Conservation (phyloP, 2,113 vertebrate species). For the Oenanthe oenanthe region DNA sequence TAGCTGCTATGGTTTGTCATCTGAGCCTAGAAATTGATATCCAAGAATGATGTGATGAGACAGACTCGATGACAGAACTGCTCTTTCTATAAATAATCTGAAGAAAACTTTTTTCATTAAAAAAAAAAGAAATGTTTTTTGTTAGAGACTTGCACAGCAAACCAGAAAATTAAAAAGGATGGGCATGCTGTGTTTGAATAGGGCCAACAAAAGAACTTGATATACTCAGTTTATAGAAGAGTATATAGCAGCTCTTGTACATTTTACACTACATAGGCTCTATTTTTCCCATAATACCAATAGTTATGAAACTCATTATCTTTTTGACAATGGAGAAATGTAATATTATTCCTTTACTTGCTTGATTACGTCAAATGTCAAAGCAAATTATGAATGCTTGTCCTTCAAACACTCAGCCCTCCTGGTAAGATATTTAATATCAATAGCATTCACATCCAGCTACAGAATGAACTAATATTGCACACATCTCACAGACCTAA, state of each 20-base stretch:
- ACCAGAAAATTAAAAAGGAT: conserved; percentile 62
- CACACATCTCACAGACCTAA: background rate
- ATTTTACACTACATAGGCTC: background rate
- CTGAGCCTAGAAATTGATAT: conserved; percentile 69
- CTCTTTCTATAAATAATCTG: conserved; percentile 62
- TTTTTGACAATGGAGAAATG: conserved; percentile 40
- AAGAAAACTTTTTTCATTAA: conserved; percentile 14
- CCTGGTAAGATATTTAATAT: conserved; percentile 36
- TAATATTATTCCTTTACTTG: conserved; percentile 28
- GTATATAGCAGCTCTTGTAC: background rate
- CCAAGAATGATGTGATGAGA: conserved; percentile 63
- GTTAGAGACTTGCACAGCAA: conserved; percentile 41
- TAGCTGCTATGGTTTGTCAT: conserved; percentile 76
- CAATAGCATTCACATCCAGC: background rate
- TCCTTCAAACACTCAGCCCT: conserved; percentile 46
- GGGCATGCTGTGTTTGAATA: conserved; percentile 44
- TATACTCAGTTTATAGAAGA: conserved; percentile 24
- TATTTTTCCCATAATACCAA: conserved; percentile 9
- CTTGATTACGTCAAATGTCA: conserved; percentile 61
- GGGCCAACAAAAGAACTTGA: background rate
- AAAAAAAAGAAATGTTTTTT: background rate
- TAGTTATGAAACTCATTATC: conserved; percentile 53
- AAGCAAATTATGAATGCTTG: conserved; percentile 57
- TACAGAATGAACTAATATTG: background rate
- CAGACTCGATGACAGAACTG: conserved; percentile 40